Conservation (phyloP, 2,797 vertebrate genomes). For the Eutrigla gurnardus region DNA sequence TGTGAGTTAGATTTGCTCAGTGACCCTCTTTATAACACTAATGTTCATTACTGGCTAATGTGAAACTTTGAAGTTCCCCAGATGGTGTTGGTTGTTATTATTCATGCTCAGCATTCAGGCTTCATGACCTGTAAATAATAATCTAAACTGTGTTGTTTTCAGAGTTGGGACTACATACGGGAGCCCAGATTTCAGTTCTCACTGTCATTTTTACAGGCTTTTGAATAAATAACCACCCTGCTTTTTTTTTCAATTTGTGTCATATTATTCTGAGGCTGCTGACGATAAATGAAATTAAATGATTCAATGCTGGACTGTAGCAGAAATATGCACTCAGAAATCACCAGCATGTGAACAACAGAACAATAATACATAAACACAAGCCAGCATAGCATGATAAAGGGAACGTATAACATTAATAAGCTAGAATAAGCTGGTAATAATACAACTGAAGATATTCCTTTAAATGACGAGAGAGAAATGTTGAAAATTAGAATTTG, state of each 20-base stretch:
- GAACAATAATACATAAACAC: conserved; percentile 47
- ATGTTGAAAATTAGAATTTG: conserved; percentile 19
- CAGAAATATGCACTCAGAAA: conserved; percentile 38
- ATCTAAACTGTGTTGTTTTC: conserved; percentile 74
- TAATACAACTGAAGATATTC: conserved; percentile 26
- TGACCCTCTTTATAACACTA: conserved; percentile 79
- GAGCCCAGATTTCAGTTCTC: conserved; percentile 64
- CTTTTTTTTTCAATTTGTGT: conserved; percentile 24
- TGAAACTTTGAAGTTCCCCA: conserved; percentile 83
- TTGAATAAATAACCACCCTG: conserved; percentile 26
- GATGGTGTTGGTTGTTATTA: conserved; percentile 83
- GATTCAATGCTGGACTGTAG: conserved; percentile 15
- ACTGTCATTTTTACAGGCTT: conserved; percentile 42
- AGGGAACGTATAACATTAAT: conserved; percentile 30
- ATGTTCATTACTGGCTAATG: conserved; percentile 84
- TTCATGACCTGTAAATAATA: conserved; percentile 85
- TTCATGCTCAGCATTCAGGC: conserved; percentile 78
- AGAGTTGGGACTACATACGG: conserved; percentile 74
- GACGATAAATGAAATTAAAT: conserved; percentile 41
- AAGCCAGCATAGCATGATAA: conserved; percentile 2
- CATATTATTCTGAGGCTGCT: conserved; percentile 33
- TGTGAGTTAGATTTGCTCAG: conserved; percentile 74
- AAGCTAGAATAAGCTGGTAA: background rate
- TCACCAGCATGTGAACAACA: conserved; percentile 36
- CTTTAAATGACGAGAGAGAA: background rate